Evolutionary conservation across 2,888 invertebrate species (phyloP).

Genomic region (Incurvaria masculella): DNA sequence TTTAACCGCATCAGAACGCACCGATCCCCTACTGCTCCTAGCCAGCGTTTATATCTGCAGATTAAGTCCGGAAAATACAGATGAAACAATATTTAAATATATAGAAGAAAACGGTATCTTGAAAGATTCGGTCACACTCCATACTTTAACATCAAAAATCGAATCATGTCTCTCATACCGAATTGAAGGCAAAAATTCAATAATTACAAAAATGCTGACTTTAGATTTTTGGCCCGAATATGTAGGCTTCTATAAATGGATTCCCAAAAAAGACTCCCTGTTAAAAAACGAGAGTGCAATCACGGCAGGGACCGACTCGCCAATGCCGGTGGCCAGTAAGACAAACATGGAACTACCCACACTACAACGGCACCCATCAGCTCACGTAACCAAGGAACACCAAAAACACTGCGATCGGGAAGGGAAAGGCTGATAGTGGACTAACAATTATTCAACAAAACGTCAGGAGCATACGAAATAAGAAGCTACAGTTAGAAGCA

Average conservation of each 20-base stretch:
- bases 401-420: background rate
- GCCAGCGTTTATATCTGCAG: background rate
- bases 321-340: background rate
- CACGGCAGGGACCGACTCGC: background rate
- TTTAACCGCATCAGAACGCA: background rate
- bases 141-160: background rate
- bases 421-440: background rate
- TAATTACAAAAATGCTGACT: background rate
- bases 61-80: background rate
- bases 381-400: background rate
- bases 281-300: background rate
- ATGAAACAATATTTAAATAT: background rate
- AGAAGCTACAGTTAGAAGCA: background rate
- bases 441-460: background rate
- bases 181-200: background rate
- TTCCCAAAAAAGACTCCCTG: background rate
- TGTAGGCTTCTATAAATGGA: background rate
- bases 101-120: background rate
- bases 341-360: background rate
- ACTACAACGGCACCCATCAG: background rate
- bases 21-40: background rate
- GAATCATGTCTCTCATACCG: background rate
- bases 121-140: background rate
- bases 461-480: background rate
- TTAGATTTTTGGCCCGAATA: background rate